Evolutionary conservation across 2,888 invertebrate genomes (phyloP).

Genomic region (Tholera decimalis): DNA sequence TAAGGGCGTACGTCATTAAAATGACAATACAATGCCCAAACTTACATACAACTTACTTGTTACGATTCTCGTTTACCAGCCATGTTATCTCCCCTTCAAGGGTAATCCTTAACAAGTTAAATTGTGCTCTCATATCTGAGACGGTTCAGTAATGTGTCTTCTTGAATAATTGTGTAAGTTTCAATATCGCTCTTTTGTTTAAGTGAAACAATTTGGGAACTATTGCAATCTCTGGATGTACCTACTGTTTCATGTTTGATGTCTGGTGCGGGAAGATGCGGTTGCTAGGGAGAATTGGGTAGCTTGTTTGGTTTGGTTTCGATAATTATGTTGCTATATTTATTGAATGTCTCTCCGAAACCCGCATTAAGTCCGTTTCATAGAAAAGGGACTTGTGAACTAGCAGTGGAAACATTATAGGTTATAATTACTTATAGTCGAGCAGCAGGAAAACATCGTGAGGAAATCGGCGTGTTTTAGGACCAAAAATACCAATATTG

Average conservation of each 20-base stretch:
- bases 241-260: slow-evolving; percentile 37
- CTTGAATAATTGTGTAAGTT: slow-evolving; percentile 69
- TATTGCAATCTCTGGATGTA: slow-evolving; percentile 55
- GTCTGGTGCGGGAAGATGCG: slow-evolving; percentile 30
- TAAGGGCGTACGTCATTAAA: slow-evolving; percentile 57
- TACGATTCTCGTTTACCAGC: slow-evolving; percentile 55
- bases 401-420: no score
- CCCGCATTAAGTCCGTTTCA: no score
- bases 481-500: no score
- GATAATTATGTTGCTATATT: background rate
- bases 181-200: slow-evolving; percentile 61
- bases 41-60: slow-evolving; percentile 53
- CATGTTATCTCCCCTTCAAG: slow-evolving; percentile 61
- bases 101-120: slow-evolving; percentile 68
- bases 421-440: no score
- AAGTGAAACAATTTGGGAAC: slow-evolving; percentile 61
- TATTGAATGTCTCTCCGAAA: no score
- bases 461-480: no score
- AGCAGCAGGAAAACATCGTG: no score
- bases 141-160: slow-evolving; percentile 43
- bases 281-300: slow-evolving; percentile 1
- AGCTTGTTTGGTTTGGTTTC: background rate
- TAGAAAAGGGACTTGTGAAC: no score
- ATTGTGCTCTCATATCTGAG: slow-evolving; percentile 63
- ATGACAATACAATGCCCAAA: slow-evolving; percentile 58